Base-by-base conservation (phyloP, 2,888 invertebrate genomes). In the Octonoba sinensis region DNA sequence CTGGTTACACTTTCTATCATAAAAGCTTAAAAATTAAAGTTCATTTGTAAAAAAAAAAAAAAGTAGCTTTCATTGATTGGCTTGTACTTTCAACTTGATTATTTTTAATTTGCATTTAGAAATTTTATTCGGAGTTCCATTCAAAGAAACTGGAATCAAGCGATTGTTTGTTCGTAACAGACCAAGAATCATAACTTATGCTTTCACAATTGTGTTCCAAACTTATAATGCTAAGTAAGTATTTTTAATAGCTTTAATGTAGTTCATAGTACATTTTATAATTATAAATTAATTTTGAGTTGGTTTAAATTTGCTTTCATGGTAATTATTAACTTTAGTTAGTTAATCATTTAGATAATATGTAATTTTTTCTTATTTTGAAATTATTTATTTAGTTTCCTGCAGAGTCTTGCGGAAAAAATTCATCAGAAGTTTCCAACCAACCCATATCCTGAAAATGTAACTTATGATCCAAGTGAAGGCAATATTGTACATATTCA, bases 61-160 rank as follows among this genome's bases (percentile, higher is more conserved):
- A 27, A 27, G 6, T 27, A 3, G 27, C 27, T 27, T 2, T 27
- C n/a, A n/a, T n/a, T n/a, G 6, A 27, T 3, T 27, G 27, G 2
- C 27, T 36, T 36, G 11, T 1, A 36, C 6, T 36, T 36, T n/a
- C 1, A 36, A 11, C 11, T 36, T 36, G 4, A 36, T 11, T 36
- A 36, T 8, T 36, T 36, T 36, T 36, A 4, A 6, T 36, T 8
- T 36, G 3, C 3, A 4, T 65, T 92, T 95, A 0, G 97, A 98
- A 90, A 93, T 98, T 91, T 90, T 96, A 15, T 96, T 98, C 88
- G 98, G 98, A 6, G 92, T 98, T 91, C 94, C 93, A 85, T 92
- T 97, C 87, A 93, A 94, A 85, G 95, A 96, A 87, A 94, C 96
- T 0, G 97, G 97, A 3, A 92, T 97, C 77, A 96, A 96, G 88